Percentiles rank a stretch among this genome's conserved stretches.
Evolutionary conservation across 2,888 invertebrate species (phyloP).

Genomic region (Silvanus unidentatus): DNA sequence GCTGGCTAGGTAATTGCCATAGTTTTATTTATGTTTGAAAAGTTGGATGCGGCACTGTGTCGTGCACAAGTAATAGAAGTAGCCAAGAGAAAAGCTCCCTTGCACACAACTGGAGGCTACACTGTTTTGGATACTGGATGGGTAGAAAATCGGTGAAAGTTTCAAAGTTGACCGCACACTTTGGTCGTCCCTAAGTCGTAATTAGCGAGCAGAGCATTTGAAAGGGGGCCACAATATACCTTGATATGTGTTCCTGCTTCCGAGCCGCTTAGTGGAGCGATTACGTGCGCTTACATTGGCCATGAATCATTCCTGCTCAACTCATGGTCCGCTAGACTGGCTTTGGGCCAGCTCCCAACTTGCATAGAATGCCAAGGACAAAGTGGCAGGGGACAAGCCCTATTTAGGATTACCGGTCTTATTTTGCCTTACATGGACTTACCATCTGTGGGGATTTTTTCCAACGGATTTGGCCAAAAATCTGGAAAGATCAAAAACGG

Average conservation of each 20-base stretch:
- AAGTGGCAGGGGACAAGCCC: constrained; percentile 1
- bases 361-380: constrained; percentile 15
- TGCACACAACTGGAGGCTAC: neutral
- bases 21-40: constrained; percentile 4
- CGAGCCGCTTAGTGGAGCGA: constrained; percentile 27
- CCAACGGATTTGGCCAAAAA: neutral
- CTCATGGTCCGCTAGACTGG: constrained; percentile 24
- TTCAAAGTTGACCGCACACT: constrained; percentile 6
- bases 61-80: no score
- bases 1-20: neutral
- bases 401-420: constrained; percentile 6
- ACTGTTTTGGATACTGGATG: neutral
- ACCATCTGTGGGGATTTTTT: neutral
- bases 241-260: constrained; percentile 21
- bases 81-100: no score
- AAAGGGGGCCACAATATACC: constrained; percentile 1
- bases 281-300: constrained; percentile 25
- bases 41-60: neutral
- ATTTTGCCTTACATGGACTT: constrained; percentile 6
- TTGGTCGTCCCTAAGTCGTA: constrained; percentile 4
- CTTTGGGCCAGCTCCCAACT: constrained; percentile 27
- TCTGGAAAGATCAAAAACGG: neutral
- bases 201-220: constrained; percentile 3
- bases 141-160: constrained; percentile 2
- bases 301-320: constrained; percentile 24